Evolutionary conservation across 2,113 vertebrate genomes (phyloP), one percentile per base, ranked within the genome.

Genomic region (Dipodomys spectabilis): DNA sequence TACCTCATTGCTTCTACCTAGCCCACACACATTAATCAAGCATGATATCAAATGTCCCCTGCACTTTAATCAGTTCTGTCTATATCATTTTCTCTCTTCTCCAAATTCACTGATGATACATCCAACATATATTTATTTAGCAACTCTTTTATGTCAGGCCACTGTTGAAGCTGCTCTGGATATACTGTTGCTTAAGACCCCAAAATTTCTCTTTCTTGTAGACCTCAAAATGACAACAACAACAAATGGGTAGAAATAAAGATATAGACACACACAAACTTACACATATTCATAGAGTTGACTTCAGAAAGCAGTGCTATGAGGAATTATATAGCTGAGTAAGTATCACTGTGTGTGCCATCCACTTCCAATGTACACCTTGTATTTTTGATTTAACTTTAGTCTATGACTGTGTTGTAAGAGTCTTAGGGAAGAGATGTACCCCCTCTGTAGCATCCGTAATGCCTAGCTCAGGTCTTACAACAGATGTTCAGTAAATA

Each of bases 401-500:
- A 74, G 82, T 92, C 19, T 65, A 23, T 74, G n/a, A 82, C 5
- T 25, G 12, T 93, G 85, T 84, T 23, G 1, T 62, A 67, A 39
- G 60, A 39, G 28, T 65, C 30, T 83, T 74, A 72, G 77, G 44
- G 25, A 86, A 88, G 35, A 79, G 20, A 85, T 85, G 13, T 28
- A 39, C 83, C 82, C 35, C 81, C 68, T 92, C 62, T 64, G 45
- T 75, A 69, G 65, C 67, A 11, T 95, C 62, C 35, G 25, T 32
- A 91, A 74, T 67, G 65, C 27, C 27, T 92, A 39, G 15, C 49
- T 93, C 65, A 85, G 60, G 69, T 79, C 44, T 85, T 81, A 68
- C 68, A 92, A 74, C 85, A 93, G 83, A 80, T 83, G 27, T 67
- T 79, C 69, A 84, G 77, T 74, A 91, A 94, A 81, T 74, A 90